Evolutionary conservation across 2,797 vertebrate species (phyloP).

Genomic region (Xenentodon cancila): DNA sequence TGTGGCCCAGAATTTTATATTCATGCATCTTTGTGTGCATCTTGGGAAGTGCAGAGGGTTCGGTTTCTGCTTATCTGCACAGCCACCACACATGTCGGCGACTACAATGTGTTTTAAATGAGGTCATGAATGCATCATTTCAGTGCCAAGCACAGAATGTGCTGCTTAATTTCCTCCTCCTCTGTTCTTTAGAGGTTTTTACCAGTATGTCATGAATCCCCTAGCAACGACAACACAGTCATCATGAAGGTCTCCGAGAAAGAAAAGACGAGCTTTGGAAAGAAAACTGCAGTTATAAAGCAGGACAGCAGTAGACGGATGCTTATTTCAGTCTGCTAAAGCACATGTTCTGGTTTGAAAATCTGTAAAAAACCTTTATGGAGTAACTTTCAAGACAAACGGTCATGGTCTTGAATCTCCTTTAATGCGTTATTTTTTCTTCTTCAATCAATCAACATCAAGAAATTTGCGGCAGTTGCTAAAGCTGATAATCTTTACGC

Average conservation of each 20-base stretch:
- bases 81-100: constrained; percentile 33
- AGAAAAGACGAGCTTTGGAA: constrained; percentile 1
- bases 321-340: too few species aligned
- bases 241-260: neutral
- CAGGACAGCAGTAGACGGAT: neutral
- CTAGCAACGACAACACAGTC: constrained; percentile 29
- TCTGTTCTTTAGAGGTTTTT: constrained; percentile 32
- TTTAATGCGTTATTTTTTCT: too few species aligned
- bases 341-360: too few species aligned
- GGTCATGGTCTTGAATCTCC: too few species aligned
- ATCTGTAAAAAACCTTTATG: too few species aligned
- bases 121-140: constrained; percentile 56
- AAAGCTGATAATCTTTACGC: too few species aligned
- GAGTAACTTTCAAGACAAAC: too few species aligned
- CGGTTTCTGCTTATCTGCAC: constrained; percentile 14
- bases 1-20: too few species aligned
- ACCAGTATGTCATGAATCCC: constrained; percentile 44
- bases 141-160: constrained; percentile 42
- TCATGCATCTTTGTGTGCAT: too few species aligned
- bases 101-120: constrained; percentile 56
- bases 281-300: neutral
- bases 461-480: too few species aligned
- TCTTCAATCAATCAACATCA: too few species aligned
- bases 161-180: constrained; percentile 13
- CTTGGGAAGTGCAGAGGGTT: neutral